A percentile compares a stretch with the other conserved stretches of the same genome.
phyloP scores from a whole-genome alignment of 1,140 invertebrate genomes.

The Drosophila aff. region DNA sequence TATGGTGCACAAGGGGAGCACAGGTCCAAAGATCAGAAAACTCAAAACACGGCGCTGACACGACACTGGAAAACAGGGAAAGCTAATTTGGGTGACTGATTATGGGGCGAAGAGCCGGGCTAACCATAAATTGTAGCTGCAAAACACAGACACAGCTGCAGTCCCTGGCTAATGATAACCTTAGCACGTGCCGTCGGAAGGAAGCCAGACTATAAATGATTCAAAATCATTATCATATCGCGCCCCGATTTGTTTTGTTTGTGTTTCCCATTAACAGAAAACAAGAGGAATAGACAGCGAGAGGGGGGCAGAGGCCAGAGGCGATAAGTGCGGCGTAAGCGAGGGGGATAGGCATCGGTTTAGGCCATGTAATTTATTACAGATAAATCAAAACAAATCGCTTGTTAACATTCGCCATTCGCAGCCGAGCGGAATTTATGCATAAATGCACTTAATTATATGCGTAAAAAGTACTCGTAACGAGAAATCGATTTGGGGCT shows the following conservation, averaged over 20 bases:
- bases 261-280: conserved; percentile 37
- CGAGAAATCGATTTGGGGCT: conserved; percentile 6
- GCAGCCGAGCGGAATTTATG: conserved; percentile 55
- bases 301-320: background rate
- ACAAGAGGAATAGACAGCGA: background rate
- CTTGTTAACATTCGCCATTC: conserved; percentile 57
- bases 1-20: conserved; percentile 11
- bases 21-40: conserved; percentile 40
- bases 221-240: conserved; percentile 67
- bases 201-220: conserved; percentile 58
- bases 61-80: background rate
- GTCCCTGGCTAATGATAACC: conserved; percentile 25
- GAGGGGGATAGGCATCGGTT: conserved; percentile 13
- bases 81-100: conserved; percentile 27
- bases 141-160: conserved; percentile 9
- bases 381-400: conserved; percentile 68
- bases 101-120: background rate
- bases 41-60: background rate
- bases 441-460: conserved; percentile 74
- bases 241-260: conserved; percentile 49
- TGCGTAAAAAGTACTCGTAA: conserved; percentile 22
- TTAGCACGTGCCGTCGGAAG: conserved; percentile 51
- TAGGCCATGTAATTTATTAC: conserved; percentile 50
- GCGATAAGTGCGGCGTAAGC: conserved; percentile 3
- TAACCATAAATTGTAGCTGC: conserved; percentile 13